Base-by-base conservation (phyloP, 2,888 invertebrate species). In the Xestoiulus laeticollis region DNA sequence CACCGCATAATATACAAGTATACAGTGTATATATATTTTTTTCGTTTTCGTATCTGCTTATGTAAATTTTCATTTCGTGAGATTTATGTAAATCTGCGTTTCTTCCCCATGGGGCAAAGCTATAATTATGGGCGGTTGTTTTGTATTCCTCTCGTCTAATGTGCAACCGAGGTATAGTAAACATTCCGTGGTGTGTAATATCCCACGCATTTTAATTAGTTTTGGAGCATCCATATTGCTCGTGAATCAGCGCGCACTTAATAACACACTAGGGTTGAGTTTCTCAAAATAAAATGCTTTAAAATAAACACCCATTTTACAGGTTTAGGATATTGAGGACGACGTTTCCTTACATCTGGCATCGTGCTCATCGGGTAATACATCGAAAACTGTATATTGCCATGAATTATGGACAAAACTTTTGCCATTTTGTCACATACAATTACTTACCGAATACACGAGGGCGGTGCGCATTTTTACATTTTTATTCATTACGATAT, bases 51-150 rank as follows among this genome's bases (percentile, higher is more conserved):
- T 68, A 68, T 68, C 68, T 68, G 68, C 68, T 68, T 68, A 68
- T 68, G 68, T 68, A 68, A 68, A 68, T 26, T 68, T 68, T 26
- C 68, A 68, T n/a, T 68, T 8, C 68, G 68, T 22, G 59, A 59
- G 59, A 59, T 59, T 59, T 59, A 59, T 59, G 59, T 59, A 59
- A 59, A 59, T 59, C 59, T 12, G 68, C 68, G 26, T n/a, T 68
- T 3, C 26, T 19, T 48, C 22, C 26, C 68, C 68, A 8, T 6
- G 19, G 59, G 26, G 26, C 26, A 26, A 26, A 8, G 68, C 68
- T 68, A 68, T 68, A 68, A 68, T 68, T 68, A 68, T 68, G 68
- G 68, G 68, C 68, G 68, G 68, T 68, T 68, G 68, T 68, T 68
- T 68, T 26, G 68, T 68, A 68, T 68, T 68, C 68, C 26, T 22